phyloP scores from a whole-genome alignment of 2,888 invertebrate species.

The Sceliomorpha sp. region DNA sequence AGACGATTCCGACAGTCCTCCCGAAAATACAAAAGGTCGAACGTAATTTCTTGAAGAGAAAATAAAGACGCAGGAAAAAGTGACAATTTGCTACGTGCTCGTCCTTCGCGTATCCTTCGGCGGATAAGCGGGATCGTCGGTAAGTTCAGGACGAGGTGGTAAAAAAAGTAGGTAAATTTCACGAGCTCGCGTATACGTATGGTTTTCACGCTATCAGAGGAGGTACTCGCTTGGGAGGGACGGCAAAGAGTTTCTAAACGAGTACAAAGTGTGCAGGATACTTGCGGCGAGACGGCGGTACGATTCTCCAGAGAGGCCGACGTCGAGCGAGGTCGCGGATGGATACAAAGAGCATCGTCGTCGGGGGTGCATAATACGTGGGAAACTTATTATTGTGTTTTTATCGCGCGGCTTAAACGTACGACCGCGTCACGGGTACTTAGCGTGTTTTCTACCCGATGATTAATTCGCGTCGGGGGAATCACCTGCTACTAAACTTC shows the following conservation, averaged over 20 bases:
- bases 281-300: slow-evolving; percentile 2
- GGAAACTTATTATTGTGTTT: slow-evolving; percentile 50
- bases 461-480: slow-evolving; percentile 41
- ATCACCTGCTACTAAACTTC: slow-evolving; percentile 34
- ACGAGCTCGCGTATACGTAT: background rate
- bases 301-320: slow-evolving; percentile 26
- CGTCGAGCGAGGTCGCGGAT: slow-evolving; percentile 15
- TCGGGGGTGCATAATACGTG: slow-evolving; percentile 28
- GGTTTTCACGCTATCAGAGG: slow-evolving; percentile 21
- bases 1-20: too few relatives aligned
- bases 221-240: slow-evolving; percentile 10
- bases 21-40: too few relatives aligned
- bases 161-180: slow-evolving; percentile 15
- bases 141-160: too few relatives aligned
- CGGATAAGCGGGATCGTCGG: too few relatives aligned
- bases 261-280: slow-evolving; percentile 26
- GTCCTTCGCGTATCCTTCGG: too few relatives aligned
- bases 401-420: slow-evolving; percentile 39
- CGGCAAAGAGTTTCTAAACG: slow-evolving; percentile 41
- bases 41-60: too few relatives aligned
- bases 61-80: too few relatives aligned
- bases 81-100: too few relatives aligned
- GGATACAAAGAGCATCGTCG: slow-evolving; percentile 27
- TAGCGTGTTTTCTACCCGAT: slow-evolving; percentile 40
- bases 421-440: slow-evolving; percentile 36